phyloP scores from a whole-genome alignment of 2,888 invertebrate species.

The Apamea anceps region DNA sequence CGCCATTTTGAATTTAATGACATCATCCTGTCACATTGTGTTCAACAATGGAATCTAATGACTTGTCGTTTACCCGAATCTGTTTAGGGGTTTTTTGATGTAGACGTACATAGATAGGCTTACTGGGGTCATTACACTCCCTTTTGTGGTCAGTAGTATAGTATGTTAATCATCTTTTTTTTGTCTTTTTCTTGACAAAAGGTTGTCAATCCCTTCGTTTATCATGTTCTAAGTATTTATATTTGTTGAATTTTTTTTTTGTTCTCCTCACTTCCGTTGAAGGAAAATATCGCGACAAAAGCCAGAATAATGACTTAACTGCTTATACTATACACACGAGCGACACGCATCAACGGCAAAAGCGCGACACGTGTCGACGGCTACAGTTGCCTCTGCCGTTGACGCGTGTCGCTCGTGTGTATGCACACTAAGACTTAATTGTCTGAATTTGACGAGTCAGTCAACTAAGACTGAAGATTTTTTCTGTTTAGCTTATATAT shows the following conservation, averaged over 20 bases:
- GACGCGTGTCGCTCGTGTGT: too few species aligned
- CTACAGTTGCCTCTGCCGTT: too few species aligned
- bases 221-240: neutral
- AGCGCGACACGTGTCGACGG: too few species aligned
- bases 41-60: slow-evolving; percentile 53
- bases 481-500: too few species aligned
- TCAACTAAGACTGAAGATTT: too few species aligned
- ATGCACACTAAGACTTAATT: too few species aligned
- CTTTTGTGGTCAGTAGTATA: slow-evolving; percentile 12
- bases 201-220: slow-evolving; percentile 10
- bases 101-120: slow-evolving; percentile 11
- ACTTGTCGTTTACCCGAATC: slow-evolving; percentile 43
- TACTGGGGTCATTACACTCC: neutral
- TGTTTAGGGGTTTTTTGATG: slow-evolving; percentile 40
- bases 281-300: neutral
- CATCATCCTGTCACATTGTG: slow-evolving; percentile 46
- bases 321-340: too few species aligned
- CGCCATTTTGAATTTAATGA: slow-evolving; percentile 53
- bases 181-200: slow-evolving; percentile 10
- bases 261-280: neutral
- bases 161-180: slow-evolving; percentile 23
- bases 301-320: neutral
- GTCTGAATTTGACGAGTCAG: too few species aligned
- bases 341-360: too few species aligned
- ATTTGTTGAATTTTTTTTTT: neutral